Conservation (phyloP, 2,797 vertebrate genomes). For the Pagetopsis macropterus region DNA sequence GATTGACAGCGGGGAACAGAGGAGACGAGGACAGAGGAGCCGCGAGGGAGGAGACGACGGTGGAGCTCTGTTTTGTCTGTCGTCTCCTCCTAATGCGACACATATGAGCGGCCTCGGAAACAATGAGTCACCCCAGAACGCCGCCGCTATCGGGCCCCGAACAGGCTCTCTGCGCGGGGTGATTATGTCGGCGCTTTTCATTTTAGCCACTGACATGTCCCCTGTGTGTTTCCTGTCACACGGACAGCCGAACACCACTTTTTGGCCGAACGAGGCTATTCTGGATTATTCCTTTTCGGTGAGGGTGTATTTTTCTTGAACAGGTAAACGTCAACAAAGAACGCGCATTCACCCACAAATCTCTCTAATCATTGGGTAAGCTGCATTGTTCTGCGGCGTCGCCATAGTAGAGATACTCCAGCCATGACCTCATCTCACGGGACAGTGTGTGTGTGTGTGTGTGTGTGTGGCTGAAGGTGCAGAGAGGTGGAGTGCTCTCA, state of each 20-base stretch:
- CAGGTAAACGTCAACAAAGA: not conserved
- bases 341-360: slow-evolving; percentile 1
- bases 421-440: slow-evolving; percentile 51
- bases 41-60: slow-evolving; percentile 24
- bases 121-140: slow-evolving; percentile 71
- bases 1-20: slow-evolving; percentile 24
- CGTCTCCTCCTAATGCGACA: slow-evolving; percentile 71
- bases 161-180: slow-evolving; percentile 42
- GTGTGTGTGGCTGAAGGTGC: slow-evolving; percentile 27
- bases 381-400: slow-evolving; percentile 31
- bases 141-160: slow-evolving; percentile 59
- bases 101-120: slow-evolving; percentile 75
- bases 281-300: not conserved
- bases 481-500: slow-evolving; percentile 33
- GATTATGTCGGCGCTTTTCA: slow-evolving; percentile 47
- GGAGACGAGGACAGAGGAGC: slow-evolving; percentile 30
- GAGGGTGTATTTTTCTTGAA: slow-evolving; percentile 3
- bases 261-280: slow-evolving; percentile 2
- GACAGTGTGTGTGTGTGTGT: slow-evolving; percentile 32
- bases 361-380: slow-evolving; percentile 12
- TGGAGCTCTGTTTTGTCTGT: slow-evolving; percentile 60
- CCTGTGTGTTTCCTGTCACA: slow-evolving; percentile 16
- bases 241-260: slow-evolving; percentile 4
- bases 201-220: slow-evolving; percentile 32
- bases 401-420: slow-evolving; percentile 24